Evolutionary conservation across 2,113 vertebrate species (phyloP), one percentile per base, ranked within the genome.

Genomic region (Chinchilla lanigera): DNA sequence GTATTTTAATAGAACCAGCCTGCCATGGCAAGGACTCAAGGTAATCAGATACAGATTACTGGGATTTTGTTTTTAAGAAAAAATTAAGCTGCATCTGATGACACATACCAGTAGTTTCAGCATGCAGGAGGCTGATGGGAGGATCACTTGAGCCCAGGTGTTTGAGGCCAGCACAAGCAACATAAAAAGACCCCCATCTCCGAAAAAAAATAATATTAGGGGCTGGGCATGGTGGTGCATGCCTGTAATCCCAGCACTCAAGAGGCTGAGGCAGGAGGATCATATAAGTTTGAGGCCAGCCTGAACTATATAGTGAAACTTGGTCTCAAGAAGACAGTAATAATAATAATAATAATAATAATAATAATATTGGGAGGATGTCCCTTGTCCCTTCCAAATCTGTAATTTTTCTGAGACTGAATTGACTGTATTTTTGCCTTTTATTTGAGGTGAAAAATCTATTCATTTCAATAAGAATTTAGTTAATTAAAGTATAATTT

Each of bases 1-100:
- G 99, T 99, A 99, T 98, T 99, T 99, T 98, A 99, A 99, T 99
- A 99, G 99, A 99, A 99, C 99, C 99, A 99, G 99, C 98, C 99
- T 99, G 97, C 99, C 99, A 17, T 99, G 99, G 99, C 99, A 99
- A 98, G 99, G 99, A 98, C 97, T 99, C 97, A 99, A 99, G 99
- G 99, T 99, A 99, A 98, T 96, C 94, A 93, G 24, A 86, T 38
- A 95, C 35, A 61, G 8, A 7, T 82, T 96, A 35, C 11, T 78
- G 17, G 24, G 47, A 12, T 65, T 86, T 77, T 24, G 12, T 22
- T 65, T 93, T 75, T 71, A 88, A 95, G 54, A 95, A 87, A 80
- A 33, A 84, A 41, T 35, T 88, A 73, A 52, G 38, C 12, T 44
- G 35, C 33, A 4, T 30, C 3, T 50, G 30, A 47, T 77, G 41